Base-by-base conservation (phyloP, 2,888 invertebrate genomes). In the Drosophila engyochracea region DNA sequence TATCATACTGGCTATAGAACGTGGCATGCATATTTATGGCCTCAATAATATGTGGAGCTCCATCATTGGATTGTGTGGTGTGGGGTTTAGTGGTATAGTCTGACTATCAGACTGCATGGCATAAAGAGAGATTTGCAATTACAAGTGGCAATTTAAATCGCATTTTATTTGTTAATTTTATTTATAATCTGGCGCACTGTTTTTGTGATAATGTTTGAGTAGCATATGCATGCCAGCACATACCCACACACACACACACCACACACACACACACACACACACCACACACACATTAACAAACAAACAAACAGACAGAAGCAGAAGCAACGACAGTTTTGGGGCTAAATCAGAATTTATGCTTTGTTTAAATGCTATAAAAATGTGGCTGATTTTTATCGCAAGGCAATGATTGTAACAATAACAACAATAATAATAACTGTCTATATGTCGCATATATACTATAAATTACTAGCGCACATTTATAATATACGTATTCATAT, bases 341-440 rank as follows among this genome's bases (percentile, higher is more conserved):
- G 74, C 85, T 90, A 90, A 86, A 86, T 86, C 85, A 86, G 84
- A 85, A 91, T 91, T 91, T 89, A 91, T 81, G 86, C 83, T 85
- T 91, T 91, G 91, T 90, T 91, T 91, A 91, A 92, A 90, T 85
- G 85, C 91, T 91, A 89, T 91, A 92, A 92, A 91, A 91, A 91
- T 86, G 91, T 84, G 83, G 84, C 83, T 85, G 91, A 91, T 91
- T 81, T 79, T 70, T 90, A 92, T 91, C 91, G 82, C 86, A 44
- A 73, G 76, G 70, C 90, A 83, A 88, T 89, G 86, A 87, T 90
- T 90, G 88, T 90, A 79, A 76, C 88, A 84, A 81, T 82, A 74
- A 77, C 84, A 82, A 70, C 58, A 73, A 72, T 70, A 75, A 81
- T 85, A 81, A 85, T 85, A 87, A 83, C 86, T 83, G 86, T 85